Evolutionary conservation across 2,888 invertebrate species (phyloP).

Genomic region (Ceramica pisi): DNA sequence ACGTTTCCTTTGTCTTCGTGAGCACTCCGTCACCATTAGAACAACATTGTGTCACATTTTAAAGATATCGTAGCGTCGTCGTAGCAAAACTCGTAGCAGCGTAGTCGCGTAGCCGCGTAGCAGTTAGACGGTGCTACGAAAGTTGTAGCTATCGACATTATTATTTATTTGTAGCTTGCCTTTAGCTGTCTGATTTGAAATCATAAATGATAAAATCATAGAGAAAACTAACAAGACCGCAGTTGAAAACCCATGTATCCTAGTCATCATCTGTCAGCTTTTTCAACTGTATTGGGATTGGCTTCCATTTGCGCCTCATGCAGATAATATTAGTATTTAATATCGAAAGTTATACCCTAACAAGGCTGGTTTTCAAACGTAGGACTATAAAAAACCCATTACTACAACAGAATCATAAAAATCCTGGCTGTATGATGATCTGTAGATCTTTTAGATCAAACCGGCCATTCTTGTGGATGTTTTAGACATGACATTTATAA

Average conservation of each 20-base stretch:
- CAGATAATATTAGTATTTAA: no score
- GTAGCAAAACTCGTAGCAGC: slow-evolving; percentile 48
- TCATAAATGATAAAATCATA: background rate
- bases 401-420: no score
- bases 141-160: background rate
- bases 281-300: no score
- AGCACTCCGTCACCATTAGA: slow-evolving; percentile 48
- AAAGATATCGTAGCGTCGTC: slow-evolving; percentile 42
- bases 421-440: no score
- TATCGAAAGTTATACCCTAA: no score
- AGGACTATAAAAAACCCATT: no score
- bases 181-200: background rate
- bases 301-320: no score
- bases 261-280: no score
- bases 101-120: slow-evolving; percentile 45
- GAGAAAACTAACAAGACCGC: background rate
- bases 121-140: slow-evolving; percentile 42
- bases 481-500: no score
- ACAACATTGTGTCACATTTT: slow-evolving; percentile 50
- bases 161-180: background rate
- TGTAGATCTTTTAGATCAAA: no score
- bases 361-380: no score
- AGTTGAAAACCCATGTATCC: background rate
- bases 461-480: no score
- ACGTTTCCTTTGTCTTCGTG: slow-evolving; percentile 25